Base-by-base conservation (phyloP, 2,888 invertebrate species). In the Holacanthella duospinosa region DNA sequence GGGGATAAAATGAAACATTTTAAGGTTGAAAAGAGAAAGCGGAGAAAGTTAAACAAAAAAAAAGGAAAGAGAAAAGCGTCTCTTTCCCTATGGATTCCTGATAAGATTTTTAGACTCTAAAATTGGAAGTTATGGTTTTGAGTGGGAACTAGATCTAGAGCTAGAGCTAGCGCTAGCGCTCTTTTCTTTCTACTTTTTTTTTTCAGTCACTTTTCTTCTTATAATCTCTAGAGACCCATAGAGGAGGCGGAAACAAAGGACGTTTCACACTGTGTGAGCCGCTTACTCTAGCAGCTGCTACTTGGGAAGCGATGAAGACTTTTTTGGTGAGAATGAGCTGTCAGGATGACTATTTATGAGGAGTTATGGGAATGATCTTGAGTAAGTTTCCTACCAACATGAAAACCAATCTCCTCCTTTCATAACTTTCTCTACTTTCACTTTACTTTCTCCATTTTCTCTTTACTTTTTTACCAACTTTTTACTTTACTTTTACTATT, bases 311-410 rank as follows among this genome's bases (percentile, higher is more conserved):
- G 16, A 36, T 36, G 48, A 21, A 48, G 48, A 9, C 36, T 21
- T 21, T 48, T 9, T 21, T 48, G 48, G 19, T 48, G 48, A 4
- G 48, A 48, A 48, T 48, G 48, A 48, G 21, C 48, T 48, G 48
- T 48, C 48, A 21, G 19, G 19, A 4, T n/a, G 4, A 48, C 48
- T 48, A 48, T 48, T 48, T 48, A 48, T 48, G 48, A 48, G 48
- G 48, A 48, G 48, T 48, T 48, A 48, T 48, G 48, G 48, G 48
- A 48, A 48, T 48, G 48, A 48, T 48, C 48, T 21, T 36, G n/a
- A 36, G 9, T 36, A 16, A 6, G 6, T 36, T 36, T 36, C 9
- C 36, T 9, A 36, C 9, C 6, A 16, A 36, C 12, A 21, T 9
- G n/a, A 48, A 48, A 48, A 48, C 48, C 48, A 48, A 48, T 48